These are phyloP conservation scores for Eristalinus aeneus DNA, from an alignment of 2,888 invertebrate genomes.

Conservation along the genomic window DNA sequence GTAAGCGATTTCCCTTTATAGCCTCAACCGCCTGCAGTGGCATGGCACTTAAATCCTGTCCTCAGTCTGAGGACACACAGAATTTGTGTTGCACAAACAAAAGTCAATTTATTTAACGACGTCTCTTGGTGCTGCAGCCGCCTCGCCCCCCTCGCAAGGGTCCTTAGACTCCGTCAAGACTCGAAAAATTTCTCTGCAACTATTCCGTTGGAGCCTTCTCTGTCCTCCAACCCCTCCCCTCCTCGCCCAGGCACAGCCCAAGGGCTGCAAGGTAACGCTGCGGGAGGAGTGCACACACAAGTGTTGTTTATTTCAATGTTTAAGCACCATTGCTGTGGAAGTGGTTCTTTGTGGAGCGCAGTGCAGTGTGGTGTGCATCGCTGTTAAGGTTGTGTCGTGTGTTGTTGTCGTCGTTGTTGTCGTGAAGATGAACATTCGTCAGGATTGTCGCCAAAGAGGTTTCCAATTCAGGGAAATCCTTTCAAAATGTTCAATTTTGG, in stretches of 20 bases:
- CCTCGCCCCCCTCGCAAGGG: not conserved
- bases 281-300: slow-evolving; percentile 28
- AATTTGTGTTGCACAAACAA: slow-evolving; percentile 64
- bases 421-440: slow-evolving; percentile 30
- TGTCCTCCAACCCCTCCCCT: not conserved
- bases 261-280: slow-evolving; percentile 42
- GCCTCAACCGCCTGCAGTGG: slow-evolving; percentile 16
- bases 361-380: slow-evolving; percentile 12
- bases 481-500: slow-evolving; percentile 45
- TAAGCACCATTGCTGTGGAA: slow-evolving; percentile 39
- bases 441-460: slow-evolving; percentile 41
- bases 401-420: not conserved
- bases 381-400: not conserved
- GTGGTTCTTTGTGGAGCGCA: slow-evolving; percentile 40
- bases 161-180: not conserved
- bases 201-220: slow-evolving; percentile 13
- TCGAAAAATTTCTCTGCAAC: slow-evolving; percentile 24
- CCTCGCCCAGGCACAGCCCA: too few species aligned
- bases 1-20: slow-evolving; percentile 6
- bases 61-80: slow-evolving; percentile 37
- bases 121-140: not conserved
- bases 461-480: slow-evolving; percentile 46
- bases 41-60: slow-evolving; percentile 57
- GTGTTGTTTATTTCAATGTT: slow-evolving; percentile 58
- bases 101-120: slow-evolving; percentile 51